Base-by-base conservation (phyloP, 2,113 vertebrate species). In the Anser brachyrhynchus region DNA sequence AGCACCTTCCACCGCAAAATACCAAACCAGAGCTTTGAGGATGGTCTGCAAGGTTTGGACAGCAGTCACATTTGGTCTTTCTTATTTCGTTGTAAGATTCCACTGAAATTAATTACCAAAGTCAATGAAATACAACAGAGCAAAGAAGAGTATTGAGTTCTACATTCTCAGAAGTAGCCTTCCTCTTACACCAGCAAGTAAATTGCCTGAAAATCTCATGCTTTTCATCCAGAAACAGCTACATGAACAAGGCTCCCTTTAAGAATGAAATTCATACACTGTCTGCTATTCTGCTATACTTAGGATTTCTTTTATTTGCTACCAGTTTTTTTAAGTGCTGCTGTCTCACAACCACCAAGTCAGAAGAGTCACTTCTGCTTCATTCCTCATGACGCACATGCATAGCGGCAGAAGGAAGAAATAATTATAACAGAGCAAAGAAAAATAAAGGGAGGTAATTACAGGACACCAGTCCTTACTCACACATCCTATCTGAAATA, bases 151-250 rank as follows among this genome's bases (percentile, higher is more conserved):
- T n/a, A 31, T 3, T 4, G 10, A 83, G 51, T 58, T 57, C 52
- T 39, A 51, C 7, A 15, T 39, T 81, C 59, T 83, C 70, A 55
- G 82, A 93, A 51, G 26, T 46, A n/a, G 58, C 55, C 33, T 41
- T 76, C 14, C 35, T 87, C 61, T 41, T 81, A 78, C 11, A 4
- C 11, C 4, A 9, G 21, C 19, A 35, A 85, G 35, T 13, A 83
- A 92, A 69, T 15, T 29, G 13, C 77, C 54, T 55, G 79, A 71
- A 67, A 69, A 71, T 51, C 55, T 80, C 46, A 76, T 31, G 22
- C 37, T 89, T 97, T 95, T 90, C 80, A 72, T 75, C 31, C 57
- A 76, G 82, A 93, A 87, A 89, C 46, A 94, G 28, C 51, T 70
- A 76, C 13, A 76, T 25, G 71, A 96, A 75, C 52, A 81, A 74